These are phyloP conservation scores for Baccha elongata DNA, from an alignment of 2,888 invertebrate species.

Conservation along the genomic window DNA sequence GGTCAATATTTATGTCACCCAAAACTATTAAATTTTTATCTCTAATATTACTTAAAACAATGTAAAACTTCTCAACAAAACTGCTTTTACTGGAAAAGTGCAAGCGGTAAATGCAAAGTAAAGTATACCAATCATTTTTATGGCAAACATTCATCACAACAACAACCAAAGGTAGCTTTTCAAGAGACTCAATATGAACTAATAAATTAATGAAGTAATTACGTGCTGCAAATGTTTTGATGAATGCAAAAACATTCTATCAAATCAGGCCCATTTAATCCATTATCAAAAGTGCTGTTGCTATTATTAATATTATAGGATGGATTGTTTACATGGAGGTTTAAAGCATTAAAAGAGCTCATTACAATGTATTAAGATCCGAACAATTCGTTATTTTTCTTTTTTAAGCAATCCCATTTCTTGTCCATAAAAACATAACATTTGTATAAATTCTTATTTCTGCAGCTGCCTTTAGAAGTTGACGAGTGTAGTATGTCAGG, in stretches of 20 bases:
- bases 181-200: not conserved
- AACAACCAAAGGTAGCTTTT: not conserved
- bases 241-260: not conserved
- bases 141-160: not conserved
- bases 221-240: not conserved
- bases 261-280: not conserved
- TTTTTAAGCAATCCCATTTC: slow-evolving; percentile 22
- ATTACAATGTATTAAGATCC: too few species aligned
- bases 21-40: not conserved
- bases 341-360: not conserved
- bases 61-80: not conserved
- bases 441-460: not conserved
- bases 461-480: slow-evolving; percentile 28
- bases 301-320: not conserved
- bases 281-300: not conserved
- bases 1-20: not conserved
- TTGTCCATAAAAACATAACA: slow-evolving; percentile 28
- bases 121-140: not conserved
- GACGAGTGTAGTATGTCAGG: slow-evolving; percentile 5
- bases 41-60: not conserved
- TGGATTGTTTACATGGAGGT: not conserved
- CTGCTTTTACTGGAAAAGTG: not conserved
- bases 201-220: not conserved
- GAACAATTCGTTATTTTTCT: too few species aligned
- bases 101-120: not conserved